Conservation (phyloP, 37 sponge, comb jelly and placozoan genomes). For the Halisarca cf. caerulea region DNA sequence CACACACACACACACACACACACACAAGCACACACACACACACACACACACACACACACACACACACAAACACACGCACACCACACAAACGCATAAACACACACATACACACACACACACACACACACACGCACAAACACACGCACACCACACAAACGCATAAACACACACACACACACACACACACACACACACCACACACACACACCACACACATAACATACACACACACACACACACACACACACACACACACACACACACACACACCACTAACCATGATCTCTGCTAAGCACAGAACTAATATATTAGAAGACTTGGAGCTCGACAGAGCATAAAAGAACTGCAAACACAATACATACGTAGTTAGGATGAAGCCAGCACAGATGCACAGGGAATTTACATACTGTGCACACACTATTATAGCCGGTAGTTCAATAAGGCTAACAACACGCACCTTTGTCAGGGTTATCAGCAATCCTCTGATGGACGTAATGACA, state of each 20-base stretch:
- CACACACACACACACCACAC: no score
- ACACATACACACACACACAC: no score
- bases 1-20: not conserved
- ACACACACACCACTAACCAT: slow-evolving; percentile 63
- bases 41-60: not conserved
- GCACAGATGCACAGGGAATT: not conserved
- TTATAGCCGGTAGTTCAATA: not conserved
- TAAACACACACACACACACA: no score
- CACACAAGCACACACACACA: no score
- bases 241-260: not conserved
- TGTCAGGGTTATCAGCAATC: slow-evolving; percentile 91
- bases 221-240: no score
- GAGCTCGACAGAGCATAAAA: slow-evolving; percentile 95
- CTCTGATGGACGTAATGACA: slow-evolving; percentile 91
- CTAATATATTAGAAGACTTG: slow-evolving; percentile 92
- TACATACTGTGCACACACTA: not conserved
- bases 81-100: not conserved
- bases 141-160: no score
- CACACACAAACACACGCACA: not conserved
- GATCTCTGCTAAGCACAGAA: slow-evolving; percentile 95
- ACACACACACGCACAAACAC: no score
- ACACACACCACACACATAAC: no score
- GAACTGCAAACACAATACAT: slow-evolving; percentile 55
- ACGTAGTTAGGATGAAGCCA: not conserved
- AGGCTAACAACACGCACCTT: slow-evolving; percentile 59